Evolutionary conservation across 1,140 invertebrate species (phyloP), one percentile per base, ranked within the genome.

Genomic region (Drosophila kurseongensis): DNA sequence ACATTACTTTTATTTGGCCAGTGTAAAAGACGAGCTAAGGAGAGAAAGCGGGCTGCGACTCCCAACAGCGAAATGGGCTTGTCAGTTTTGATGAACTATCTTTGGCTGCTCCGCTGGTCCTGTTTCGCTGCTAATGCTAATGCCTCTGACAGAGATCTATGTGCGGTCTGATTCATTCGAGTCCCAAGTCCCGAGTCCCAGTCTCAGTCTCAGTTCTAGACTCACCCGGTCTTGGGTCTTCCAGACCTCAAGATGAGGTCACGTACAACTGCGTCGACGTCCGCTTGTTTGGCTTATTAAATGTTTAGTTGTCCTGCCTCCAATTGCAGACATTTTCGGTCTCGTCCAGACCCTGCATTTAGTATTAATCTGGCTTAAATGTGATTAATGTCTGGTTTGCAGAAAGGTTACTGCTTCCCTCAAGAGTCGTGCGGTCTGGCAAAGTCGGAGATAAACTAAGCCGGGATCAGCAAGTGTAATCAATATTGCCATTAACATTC

Each of bases 81-180:
- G 83, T 88, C 83, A 88, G 79, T 88, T 83, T 89, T 88, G 83
- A 88, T 88, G 80, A 89, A 88, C 83, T 89, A 89, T 86, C 75
- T 73, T 67, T 78, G 80, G 61, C 66, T 75, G 75, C 54, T 52
- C 36, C 54, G 50, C 48, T 50, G 27, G 47, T 50, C 56, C 55
- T 68, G 65, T 76, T 76, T 65, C 73, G 56, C 65, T 63, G 63
- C 74, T 85, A 88, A 82, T 88, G 78, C 84, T 77, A 82, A 83
- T 88, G 72, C 79, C 84, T 61, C 68, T 88, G 83, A 78, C 79
- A 80, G 65, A 80, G 83, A 88, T 89, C 80, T 88, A 83, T 89
- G 79, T 83, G 83, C 76, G 84, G 79, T 83, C 72, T 83, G 69
- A 88, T 88, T 89, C 84, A 80, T 88, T 77, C 57, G 41, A 63